phyloP scores from a whole-genome alignment of 2,113 vertebrate genomes.

The Puma concolor region DNA sequence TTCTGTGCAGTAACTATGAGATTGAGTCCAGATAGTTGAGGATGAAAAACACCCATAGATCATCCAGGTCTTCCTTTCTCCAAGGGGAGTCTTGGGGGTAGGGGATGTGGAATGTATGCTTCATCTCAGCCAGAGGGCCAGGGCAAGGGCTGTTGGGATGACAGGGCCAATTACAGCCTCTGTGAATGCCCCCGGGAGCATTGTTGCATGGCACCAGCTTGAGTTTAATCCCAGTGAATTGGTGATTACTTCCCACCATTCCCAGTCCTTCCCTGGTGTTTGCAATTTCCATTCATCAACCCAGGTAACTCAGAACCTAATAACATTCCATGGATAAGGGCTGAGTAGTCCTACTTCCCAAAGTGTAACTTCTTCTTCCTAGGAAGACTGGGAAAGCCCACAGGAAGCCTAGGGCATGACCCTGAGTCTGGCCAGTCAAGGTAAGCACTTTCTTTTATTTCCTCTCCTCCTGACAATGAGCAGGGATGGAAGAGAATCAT shows the following conservation, averaged over 20 bases:
- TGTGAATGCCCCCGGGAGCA: not conserved
- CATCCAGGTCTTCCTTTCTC: conserved; percentile 33
- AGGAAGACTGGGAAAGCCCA: not conserved
- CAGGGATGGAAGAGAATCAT: not conserved
- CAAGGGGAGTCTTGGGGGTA: not conserved
- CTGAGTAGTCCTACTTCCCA: not conserved
- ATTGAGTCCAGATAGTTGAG: conserved; percentile 34
- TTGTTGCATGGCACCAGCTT: not conserved
- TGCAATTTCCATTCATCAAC: conserved; percentile 41
- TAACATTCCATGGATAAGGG: not conserved
- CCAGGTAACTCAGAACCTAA: not conserved
- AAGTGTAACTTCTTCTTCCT: not conserved
- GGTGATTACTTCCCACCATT: not conserved
- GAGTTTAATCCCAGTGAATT: not conserved
- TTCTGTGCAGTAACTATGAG: conserved; percentile 50
- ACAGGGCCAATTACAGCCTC: not conserved
- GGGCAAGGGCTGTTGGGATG: not conserved
- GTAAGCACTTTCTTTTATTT: not conserved
- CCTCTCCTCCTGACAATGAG: not conserved
- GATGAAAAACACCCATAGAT: conserved; percentile 46
- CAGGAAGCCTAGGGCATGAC: not conserved
- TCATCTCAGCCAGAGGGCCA: not conserved
- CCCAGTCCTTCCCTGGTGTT: not conserved
- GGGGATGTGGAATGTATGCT: not conserved
- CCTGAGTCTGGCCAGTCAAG: not conserved